These are phyloP conservation scores for Datnioides undecimradiatus DNA, from an alignment of 2,113 vertebrate genomes.

Conservation along the genomic window DNA sequence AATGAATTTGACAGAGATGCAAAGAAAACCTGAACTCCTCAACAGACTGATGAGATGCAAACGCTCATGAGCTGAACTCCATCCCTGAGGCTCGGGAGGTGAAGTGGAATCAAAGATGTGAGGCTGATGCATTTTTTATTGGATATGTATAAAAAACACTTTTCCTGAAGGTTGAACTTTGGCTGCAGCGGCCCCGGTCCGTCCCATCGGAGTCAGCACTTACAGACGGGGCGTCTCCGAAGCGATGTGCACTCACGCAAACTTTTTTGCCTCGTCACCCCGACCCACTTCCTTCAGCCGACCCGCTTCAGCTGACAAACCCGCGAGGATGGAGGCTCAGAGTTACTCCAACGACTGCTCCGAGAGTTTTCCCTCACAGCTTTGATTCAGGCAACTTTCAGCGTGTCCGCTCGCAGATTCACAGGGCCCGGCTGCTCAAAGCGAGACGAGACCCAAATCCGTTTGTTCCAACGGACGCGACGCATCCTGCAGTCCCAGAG, in stretches of 20 bases:
- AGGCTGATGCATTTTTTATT: slow-evolving; percentile 42
- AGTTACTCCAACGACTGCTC: no score
- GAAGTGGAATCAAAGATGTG: slow-evolving; percentile 23
- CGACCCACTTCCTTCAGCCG: slow-evolving; percentile 48
- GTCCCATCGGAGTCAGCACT: slow-evolving; percentile 43
- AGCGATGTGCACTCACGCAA: neutral
- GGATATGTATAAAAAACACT: neutral
- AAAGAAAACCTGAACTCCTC: neutral
- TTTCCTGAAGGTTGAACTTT: slow-evolving; percentile 2
- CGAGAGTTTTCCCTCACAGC: no score
- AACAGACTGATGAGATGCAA: neutral
- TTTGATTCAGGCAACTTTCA: slow-evolving; percentile 3
- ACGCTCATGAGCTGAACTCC: neutral
- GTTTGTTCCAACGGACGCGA: no score
- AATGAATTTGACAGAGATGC: neutral
- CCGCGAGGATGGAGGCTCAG: no score
- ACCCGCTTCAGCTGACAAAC: slow-evolving; percentile 39
- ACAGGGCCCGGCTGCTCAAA: neutral
- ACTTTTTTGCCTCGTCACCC: slow-evolving; percentile 35
- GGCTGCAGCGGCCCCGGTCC: neutral
- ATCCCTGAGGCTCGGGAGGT: neutral
- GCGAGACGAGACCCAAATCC: no score
- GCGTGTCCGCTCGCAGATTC: neutral
- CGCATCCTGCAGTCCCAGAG: no score
- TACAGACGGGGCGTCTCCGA: slow-evolving; percentile 20